Evolutionary conservation across 2,888 invertebrate species (phyloP).

Genomic region (Vandiemenella viatica): DNA sequence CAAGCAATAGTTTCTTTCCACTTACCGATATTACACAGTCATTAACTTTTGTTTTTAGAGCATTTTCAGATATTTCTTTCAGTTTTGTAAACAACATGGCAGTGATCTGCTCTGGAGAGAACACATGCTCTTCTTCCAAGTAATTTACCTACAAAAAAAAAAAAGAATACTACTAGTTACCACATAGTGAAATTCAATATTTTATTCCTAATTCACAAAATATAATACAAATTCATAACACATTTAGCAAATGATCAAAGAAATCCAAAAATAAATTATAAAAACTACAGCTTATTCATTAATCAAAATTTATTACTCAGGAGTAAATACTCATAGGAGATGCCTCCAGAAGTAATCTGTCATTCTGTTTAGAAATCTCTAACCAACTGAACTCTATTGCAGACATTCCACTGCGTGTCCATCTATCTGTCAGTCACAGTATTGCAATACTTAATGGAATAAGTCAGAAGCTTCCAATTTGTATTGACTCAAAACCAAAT

Average conservation of each 20-base stretch:
- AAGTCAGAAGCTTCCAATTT: too few species aligned
- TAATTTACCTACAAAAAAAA: slow-evolving; percentile 50
- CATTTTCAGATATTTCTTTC: slow-evolving; percentile 75
- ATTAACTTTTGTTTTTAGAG: slow-evolving; percentile 78
- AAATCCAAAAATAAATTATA: neutral
- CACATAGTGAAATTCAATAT: neutral
- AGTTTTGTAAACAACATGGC: slow-evolving; percentile 95
- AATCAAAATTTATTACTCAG: too few species aligned
- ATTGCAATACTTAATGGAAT: too few species aligned
- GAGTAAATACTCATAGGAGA: too few species aligned
- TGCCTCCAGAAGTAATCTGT: too few species aligned
- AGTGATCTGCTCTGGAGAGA: slow-evolving; percentile 85
- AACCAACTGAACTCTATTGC: too few species aligned
- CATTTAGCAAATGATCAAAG: neutral
- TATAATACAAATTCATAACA: neutral
- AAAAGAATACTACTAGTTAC: neutral
- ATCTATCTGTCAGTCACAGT: too few species aligned
- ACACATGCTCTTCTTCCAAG: slow-evolving; percentile 68
- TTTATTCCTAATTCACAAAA: neutral
- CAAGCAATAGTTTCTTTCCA: too few species aligned
- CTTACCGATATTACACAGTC: slow-evolving; percentile 83
- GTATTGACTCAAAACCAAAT: too few species aligned
- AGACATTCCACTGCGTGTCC: too few species aligned
- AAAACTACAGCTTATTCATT: too few species aligned
- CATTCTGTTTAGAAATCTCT: too few species aligned